Conservation (phyloP, 2,797 vertebrate species). For the Nannoperca australis region DNA sequence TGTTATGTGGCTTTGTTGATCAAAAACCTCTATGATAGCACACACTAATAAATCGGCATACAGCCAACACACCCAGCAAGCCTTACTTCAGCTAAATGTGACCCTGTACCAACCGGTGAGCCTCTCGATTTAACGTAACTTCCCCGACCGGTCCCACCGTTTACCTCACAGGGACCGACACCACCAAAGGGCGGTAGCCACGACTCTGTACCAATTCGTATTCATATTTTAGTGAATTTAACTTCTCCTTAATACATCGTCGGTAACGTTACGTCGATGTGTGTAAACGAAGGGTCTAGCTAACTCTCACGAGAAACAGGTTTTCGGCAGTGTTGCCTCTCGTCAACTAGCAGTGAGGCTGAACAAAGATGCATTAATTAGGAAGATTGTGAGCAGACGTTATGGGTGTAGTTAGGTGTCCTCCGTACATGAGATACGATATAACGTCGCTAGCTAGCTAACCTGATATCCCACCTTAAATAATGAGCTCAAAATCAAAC, state of each 20-base stretch:
- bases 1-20: not conserved
- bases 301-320: accelerated
- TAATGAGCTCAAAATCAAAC: conserved; percentile 28
- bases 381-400: not conserved
- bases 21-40: accelerated
- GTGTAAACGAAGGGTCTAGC: accelerated
- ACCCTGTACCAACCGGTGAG: not conserved
- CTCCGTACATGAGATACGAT: conserved; percentile 25
- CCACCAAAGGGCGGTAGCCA: conserved; percentile 55
- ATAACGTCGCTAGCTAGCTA: conserved; percentile 66
- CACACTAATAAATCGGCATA: not conserved
- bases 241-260: not conserved
- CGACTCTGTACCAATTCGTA: conserved; percentile 12
- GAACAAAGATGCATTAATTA: conserved; percentile 29
- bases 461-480: conserved; percentile 47
- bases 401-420: conserved; percentile 30
- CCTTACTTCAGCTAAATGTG: not conserved
- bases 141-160: not conserved
- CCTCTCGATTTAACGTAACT: not conserved
- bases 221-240: conserved; percentile 19
- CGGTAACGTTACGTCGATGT: accelerated
- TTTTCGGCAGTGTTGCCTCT: not conserved
- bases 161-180: not conserved
- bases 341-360: not conserved
- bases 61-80: accelerated